Evolutionary conservation across 2,888 invertebrate genomes (phyloP).

Genomic region (Drosophila longiperda): DNA sequence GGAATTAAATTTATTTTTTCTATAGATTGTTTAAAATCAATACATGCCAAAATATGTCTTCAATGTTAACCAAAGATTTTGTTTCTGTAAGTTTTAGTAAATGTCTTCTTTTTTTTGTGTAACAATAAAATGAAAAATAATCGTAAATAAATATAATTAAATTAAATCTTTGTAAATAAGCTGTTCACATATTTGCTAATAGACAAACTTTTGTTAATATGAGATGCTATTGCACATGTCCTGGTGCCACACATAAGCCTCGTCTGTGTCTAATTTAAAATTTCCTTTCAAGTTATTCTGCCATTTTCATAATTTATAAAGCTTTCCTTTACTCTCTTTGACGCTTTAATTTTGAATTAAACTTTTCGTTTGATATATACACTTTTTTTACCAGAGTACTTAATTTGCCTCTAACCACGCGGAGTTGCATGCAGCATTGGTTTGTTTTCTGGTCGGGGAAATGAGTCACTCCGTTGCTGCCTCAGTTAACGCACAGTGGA

Average conservation of each 20-base stretch:
- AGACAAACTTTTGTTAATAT: neutral
- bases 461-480: constrained; percentile 27
- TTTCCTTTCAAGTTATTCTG: constrained; percentile 53
- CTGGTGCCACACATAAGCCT: neutral
- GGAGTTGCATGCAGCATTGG: constrained; percentile 8
- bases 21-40: neutral
- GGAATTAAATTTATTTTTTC: neutral
- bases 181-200: neutral
- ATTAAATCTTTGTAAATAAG: neutral
- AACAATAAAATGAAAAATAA: neutral
- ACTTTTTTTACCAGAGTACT: constrained; percentile 15
- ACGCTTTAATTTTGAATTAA: constrained; percentile 37
- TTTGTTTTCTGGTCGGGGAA: constrained; percentile 19
- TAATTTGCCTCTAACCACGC: constrained; percentile 2
- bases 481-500: constrained; percentile 30
- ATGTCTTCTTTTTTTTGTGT: neutral
- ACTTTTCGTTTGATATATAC: constrained; percentile 45
- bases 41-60: neutral
- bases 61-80: neutral
- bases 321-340: constrained; percentile 30
- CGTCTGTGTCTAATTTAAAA: constrained; percentile 46
- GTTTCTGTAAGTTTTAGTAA: neutral
- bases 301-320: constrained; percentile 64
- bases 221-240: neutral
- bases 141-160: neutral